phyloP scores from a whole-genome alignment of 2,113 vertebrate genomes.

The Thryonomys swinderianus region DNA sequence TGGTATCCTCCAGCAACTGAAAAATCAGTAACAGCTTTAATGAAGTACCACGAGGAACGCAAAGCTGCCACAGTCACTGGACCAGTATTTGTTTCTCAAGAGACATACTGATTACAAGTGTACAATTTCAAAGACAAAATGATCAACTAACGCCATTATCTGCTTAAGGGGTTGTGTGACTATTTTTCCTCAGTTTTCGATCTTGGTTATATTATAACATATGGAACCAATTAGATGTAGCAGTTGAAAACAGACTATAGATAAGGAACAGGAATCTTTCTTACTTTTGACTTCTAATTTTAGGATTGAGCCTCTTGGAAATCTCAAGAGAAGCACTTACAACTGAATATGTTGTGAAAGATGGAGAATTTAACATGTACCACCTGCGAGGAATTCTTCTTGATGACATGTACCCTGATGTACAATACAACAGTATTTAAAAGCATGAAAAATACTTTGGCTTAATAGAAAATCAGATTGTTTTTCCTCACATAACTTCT shows the following conservation, averaged over 20 bases:
- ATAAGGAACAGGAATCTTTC: neutral
- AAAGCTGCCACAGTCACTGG: neutral
- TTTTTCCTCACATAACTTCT: neutral
- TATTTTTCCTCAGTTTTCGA: neutral
- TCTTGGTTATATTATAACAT: neutral
- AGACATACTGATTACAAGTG: neutral
- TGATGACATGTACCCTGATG: neutral
- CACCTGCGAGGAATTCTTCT: slow-evolving; percentile 7
- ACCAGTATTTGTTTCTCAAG: slow-evolving; percentile 20
- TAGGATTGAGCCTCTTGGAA: neutral
- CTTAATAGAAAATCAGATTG: slow-evolving; percentile 11
- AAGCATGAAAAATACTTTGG: neutral
- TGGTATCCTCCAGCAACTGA: neutral
- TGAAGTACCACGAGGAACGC: neutral
- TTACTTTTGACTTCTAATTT: slow-evolving; percentile 33
- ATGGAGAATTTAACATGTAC: slow-evolving; percentile 37
- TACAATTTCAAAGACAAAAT: slow-evolving; percentile 42
- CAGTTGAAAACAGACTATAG: neutral
- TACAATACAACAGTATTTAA: neutral
- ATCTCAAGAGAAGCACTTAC: neutral
- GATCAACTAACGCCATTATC: neutral
- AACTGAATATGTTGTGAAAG: slow-evolving; percentile 13
- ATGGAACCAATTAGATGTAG: neutral
- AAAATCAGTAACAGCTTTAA: slow-evolving; percentile 49
- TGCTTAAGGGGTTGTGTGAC: neutral